phyloP scores from a whole-genome alignment of 2,113 vertebrate genomes.

The Triplophysa dalaica region DNA sequence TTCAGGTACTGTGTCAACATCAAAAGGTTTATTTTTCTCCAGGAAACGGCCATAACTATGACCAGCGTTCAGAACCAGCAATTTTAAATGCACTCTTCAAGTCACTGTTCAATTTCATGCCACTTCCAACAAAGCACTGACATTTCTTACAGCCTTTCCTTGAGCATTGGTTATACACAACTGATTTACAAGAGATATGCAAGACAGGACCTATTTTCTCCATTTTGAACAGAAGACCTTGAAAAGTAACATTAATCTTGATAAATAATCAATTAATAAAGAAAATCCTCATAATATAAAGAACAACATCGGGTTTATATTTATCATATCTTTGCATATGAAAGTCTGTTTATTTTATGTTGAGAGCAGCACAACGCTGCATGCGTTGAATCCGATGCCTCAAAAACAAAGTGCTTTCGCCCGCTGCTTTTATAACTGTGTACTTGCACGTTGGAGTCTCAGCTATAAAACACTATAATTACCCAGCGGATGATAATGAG shows the following conservation, averaged over 20 bases:
- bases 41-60: neutral
- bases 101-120: neutral
- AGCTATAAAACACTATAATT: conserved; percentile 1
- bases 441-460: neutral
- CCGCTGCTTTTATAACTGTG: neutral
- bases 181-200: neutral
- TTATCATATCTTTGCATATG: neutral
- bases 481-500: conserved; percentile 30
- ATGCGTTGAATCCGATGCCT: neutral
- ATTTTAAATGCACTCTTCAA: conserved; percentile 18
- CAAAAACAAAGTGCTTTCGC: neutral
- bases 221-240: neutral
- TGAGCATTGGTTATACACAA: neutral
- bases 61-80: neutral
- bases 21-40: conserved; percentile 3
- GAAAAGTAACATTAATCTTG: neutral
- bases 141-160: conserved; percentile 16
- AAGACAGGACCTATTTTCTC: neutral
- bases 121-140: neutral
- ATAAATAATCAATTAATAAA: neutral
- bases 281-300: neutral
- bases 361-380: neutral
- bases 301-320: neutral
- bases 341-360: neutral
- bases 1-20: conserved; percentile 8